A percentile compares a stretch with the other conserved stretches of the same genome.
Evolutionary conservation across 1,140 invertebrate genomes (phyloP).

Genomic region (Dufourea novaeangliae): DNA sequence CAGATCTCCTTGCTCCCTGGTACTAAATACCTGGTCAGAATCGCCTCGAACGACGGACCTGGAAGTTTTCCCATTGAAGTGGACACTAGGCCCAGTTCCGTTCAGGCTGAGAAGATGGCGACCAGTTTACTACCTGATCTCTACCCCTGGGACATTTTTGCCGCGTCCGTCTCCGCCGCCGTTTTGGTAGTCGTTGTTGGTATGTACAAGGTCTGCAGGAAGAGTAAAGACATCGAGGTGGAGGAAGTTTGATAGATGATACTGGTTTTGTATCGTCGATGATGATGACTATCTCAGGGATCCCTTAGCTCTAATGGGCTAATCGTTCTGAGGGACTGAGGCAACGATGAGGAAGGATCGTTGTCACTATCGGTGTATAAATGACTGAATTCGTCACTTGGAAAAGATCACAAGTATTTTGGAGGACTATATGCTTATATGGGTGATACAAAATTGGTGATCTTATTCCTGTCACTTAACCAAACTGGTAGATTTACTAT

Average conservation of each 20-base stretch:
- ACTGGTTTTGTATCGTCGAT: not conserved
- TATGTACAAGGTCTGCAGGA: conserved; percentile 56
- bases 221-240: conserved; percentile 50
- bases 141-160: conserved; percentile 64
- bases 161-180: conserved; percentile 56
- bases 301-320: not conserved
- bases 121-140: conserved; percentile 60
- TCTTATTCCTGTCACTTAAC: too few species aligned
- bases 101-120: conserved; percentile 68
- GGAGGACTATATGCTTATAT: not conserved
- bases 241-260: conserved; percentile 42
- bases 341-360: not conserved
- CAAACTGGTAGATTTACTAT: too few species aligned
- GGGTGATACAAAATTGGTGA: too few species aligned
- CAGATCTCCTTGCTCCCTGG: conserved; percentile 78
- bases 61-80: conserved; percentile 79
- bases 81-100: conserved; percentile 71
- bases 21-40: conserved; percentile 75
- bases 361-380: not conserved
- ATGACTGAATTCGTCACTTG: not conserved
- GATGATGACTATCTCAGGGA: conserved; percentile 29
- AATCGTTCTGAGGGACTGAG: not conserved
- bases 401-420: not conserved
- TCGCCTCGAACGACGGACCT: conserved; percentile 77
- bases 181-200: conserved; percentile 54